These are phyloP conservation scores for Condylura cristata DNA, from an alignment of 2,113 vertebrate genomes.

Conservation along the genomic window DNA sequence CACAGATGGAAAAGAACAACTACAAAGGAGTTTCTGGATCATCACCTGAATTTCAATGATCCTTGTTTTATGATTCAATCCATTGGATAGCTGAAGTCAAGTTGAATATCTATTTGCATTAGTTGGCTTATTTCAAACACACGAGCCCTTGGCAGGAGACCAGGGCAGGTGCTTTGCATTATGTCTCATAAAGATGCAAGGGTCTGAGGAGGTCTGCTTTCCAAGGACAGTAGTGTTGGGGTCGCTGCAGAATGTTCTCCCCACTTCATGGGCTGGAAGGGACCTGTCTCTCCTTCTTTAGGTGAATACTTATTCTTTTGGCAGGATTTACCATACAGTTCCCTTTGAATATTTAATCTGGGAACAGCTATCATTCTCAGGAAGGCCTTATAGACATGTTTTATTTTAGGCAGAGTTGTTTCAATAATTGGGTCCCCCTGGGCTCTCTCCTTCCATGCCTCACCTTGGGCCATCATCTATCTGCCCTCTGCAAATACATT, in stretches of 20 bases:
- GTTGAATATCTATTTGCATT: not conserved
- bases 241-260: not conserved
- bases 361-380: not conserved
- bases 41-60: not conserved
- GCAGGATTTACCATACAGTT: not conserved
- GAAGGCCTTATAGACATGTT: not conserved
- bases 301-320: not conserved
- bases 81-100: not conserved
- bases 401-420: not conserved
- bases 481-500: not conserved
- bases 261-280: not conserved
- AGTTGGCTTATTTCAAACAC: not conserved
- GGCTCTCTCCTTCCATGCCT: not conserved
- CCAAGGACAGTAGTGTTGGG: not conserved
- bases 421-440: not conserved
- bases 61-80: not conserved
- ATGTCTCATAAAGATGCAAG: not conserved
- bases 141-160: not conserved
- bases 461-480: not conserved
- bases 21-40: not conserved
- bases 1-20: not conserved
- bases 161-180: not conserved
- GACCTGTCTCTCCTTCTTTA: not conserved
- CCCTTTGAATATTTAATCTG: constrained; percentile 5
- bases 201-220: not conserved